phyloP scores from a whole-genome alignment of 1,140 invertebrate species.

The Orchestia grillus region DNA sequence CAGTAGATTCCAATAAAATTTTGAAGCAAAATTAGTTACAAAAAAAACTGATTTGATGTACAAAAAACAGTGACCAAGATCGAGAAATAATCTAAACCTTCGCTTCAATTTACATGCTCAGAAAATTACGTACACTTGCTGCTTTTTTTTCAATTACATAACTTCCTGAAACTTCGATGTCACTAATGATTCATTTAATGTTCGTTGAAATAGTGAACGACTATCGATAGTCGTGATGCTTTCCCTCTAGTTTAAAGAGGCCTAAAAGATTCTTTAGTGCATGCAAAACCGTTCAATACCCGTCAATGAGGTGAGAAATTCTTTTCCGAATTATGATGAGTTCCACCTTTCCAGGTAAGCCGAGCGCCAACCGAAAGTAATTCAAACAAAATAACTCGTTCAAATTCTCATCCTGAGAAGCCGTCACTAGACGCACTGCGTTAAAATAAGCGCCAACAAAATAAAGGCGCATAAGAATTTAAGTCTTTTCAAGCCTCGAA shows the following conservation, averaged over 20 bases:
- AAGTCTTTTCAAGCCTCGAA: neutral
- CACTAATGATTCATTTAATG: neutral
- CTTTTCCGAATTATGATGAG: neutral
- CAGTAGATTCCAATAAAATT: too few species aligned
- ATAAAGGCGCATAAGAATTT: neutral
- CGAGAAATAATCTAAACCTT: too few species aligned
- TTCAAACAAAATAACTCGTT: neutral
- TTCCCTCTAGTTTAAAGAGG: neutral
- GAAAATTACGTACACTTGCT: too few species aligned
- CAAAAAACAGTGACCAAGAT: too few species aligned
- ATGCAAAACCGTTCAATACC: neutral
- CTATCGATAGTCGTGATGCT: neutral
- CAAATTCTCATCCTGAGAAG: neutral
- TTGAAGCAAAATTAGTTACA: too few species aligned
- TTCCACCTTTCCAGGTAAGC: neutral
- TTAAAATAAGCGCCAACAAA: neutral
- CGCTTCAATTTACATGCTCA: too few species aligned
- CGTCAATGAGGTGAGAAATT: neutral
- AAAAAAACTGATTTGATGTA: too few species aligned
- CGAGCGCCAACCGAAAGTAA: neutral
- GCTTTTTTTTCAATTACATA: too few species aligned
- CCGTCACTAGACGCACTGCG: neutral
- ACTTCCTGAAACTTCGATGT: too few species aligned
- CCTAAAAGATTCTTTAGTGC: neutral
- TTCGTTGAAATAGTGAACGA: neutral